Evolutionary conservation across 1,140 invertebrate species (phyloP), one percentile per base, ranked within the genome.

Genomic region (Pteromalus puparum): DNA sequence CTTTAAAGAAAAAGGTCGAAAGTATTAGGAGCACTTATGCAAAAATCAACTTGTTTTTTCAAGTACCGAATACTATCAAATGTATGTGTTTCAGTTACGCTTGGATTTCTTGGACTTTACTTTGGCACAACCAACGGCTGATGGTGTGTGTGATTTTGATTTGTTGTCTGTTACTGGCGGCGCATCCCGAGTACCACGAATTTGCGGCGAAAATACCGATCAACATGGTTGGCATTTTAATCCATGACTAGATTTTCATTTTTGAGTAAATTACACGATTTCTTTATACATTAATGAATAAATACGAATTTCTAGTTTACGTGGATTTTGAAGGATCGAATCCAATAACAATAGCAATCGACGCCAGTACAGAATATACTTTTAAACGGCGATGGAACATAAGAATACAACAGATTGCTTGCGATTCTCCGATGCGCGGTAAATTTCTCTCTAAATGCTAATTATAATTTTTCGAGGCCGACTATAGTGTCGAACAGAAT

Each of bases 141-240:
- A 95, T 89, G 97, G 97, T 1, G 93, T 93, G 65, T 98, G 97
- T 90, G 90, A 93, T 3, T 95, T 94, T 0, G 97, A 97, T 90
- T 94, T 95, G 10, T 90, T 97, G 68, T 94, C 94, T 9, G 93
- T 97, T 26, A 95, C 95, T 0, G 96, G 96, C 9, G 95, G 95
- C 1, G 92, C 93, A 12, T 94, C 94, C 0, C 90, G 93, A 24
- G 94, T 96, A 2, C 96, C 96, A 0, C 90, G 92, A 28, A 94
- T 98, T 79, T 98, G 97, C 90, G 97, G 97, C 12, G 95, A 96
- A 88, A 97, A 97, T 92, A 94, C 94, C 0, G 97, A 96, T 12
- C 96, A 97, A 90, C 97, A 97, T 89, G 92, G 95, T 95, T 91
- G 91, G 87, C 85, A 76, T 77, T 38, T 76, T 48, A 38, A 65